phyloP scores from a whole-genome alignment of 2,113 vertebrate species.

The Crotalus tigris region DNA sequence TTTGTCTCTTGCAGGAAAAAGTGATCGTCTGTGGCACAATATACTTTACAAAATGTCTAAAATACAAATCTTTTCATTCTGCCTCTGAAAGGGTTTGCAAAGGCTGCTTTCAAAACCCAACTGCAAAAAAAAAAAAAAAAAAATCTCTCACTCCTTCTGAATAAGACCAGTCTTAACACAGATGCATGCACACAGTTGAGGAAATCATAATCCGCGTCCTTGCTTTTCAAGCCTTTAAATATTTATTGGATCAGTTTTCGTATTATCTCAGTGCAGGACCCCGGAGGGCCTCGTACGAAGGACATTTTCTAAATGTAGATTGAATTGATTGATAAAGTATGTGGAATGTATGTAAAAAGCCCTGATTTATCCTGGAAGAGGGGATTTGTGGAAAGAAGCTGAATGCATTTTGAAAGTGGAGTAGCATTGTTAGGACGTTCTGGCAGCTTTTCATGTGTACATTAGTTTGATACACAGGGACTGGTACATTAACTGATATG shows the following conservation, averaged over 20 bases:
- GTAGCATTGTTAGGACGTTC: constrained; percentile 14
- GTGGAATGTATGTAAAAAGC: constrained; percentile 43
- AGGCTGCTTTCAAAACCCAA: not conserved
- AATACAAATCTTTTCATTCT: not conserved
- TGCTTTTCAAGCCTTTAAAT: constrained; percentile 51
- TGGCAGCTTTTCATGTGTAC: not conserved
- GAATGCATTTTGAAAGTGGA: constrained; percentile 28
- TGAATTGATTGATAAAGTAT: constrained; percentile 36
- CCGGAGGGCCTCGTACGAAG: constrained; percentile 26
- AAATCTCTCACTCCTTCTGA: not conserved
- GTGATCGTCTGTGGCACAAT: not conserved
- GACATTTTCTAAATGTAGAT: constrained; percentile 48
- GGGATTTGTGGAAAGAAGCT: constrained; percentile 35
- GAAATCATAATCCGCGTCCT: constrained; percentile 31
- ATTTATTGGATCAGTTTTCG: constrained; percentile 46
- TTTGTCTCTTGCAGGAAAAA: not conserved
- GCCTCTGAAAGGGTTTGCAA: not conserved
- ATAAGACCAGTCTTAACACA: not conserved
- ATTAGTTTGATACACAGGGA: constrained; percentile 29
- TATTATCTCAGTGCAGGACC: constrained; percentile 26
- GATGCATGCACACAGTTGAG: constrained; percentile 14
- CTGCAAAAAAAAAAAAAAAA: not conserved
- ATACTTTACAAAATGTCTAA: not conserved
- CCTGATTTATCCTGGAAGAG: constrained; percentile 24
- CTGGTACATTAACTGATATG: not conserved